Conservation (phyloP, 2,113 vertebrate genomes). For the Montifringilla adamsi region DNA sequence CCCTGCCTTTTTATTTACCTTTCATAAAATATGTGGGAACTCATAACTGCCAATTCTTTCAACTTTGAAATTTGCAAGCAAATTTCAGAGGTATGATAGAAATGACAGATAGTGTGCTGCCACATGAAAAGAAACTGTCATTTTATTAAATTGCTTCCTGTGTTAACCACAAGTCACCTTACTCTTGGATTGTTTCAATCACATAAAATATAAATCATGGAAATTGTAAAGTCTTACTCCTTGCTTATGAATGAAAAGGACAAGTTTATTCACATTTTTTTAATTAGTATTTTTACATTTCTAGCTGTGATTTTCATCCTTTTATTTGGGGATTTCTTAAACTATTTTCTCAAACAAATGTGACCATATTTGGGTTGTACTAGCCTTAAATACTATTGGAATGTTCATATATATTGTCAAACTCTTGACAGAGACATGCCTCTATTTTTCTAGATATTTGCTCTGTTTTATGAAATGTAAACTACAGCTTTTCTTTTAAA, state of each 20-base stretch:
- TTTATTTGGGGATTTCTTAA: not conserved
- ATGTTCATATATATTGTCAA: not conserved
- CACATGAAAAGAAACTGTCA: fast-evolving
- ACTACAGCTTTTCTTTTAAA: not conserved
- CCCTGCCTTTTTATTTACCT: not conserved
- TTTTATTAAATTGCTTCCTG: not conserved
- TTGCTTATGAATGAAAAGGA: not conserved
- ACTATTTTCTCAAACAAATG: not conserved
- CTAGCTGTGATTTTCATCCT: not conserved
- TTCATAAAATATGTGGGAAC: not conserved
- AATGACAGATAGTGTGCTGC: not conserved
- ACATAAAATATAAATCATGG: not conserved
- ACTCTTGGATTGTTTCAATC: not conserved
- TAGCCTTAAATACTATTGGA: not conserved
- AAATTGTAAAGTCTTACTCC: not conserved
- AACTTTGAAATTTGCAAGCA: not conserved
- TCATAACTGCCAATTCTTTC: not conserved
- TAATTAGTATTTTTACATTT: not conserved
- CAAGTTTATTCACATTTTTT: not conserved
- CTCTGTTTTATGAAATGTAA: not conserved
- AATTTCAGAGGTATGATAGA: not conserved
- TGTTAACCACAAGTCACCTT: not conserved
- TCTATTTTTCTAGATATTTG: not conserved
- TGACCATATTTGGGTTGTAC: fast-evolving
- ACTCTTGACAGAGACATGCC: not conserved